A percentile compares a stretch with the other conserved stretches of the same genome.
Conservation (phyloP, 2,888 invertebrate species). For the Drosophila acutilabella region DNA sequence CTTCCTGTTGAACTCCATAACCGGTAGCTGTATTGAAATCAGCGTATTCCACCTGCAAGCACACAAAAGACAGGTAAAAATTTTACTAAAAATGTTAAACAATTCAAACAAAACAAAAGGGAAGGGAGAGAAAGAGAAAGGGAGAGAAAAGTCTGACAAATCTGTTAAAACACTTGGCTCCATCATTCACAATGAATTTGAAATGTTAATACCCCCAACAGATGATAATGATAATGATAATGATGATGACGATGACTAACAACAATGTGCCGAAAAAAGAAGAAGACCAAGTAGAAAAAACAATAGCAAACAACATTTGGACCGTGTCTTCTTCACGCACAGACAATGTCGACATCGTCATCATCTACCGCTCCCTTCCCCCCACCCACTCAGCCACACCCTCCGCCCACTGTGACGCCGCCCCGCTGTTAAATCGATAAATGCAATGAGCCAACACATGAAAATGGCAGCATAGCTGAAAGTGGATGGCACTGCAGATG, state of each 20-base stretch:
- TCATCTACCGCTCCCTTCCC: constrained; percentile 13
- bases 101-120: background rate
- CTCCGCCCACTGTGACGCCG: background rate
- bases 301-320: constrained; percentile 43
- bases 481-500: background rate
- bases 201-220: constrained; percentile 59
- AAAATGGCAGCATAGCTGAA: background rate
- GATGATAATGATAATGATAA: constrained; percentile 28
- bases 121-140: background rate
- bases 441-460: constrained; percentile 68
- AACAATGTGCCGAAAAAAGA: constrained; percentile 58
- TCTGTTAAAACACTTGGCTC: constrained; percentile 46
- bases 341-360: constrained; percentile 58
- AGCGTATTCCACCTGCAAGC: constrained; percentile 75
- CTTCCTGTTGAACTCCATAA: constrained; percentile 46
- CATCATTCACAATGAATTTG: constrained; percentile 47
- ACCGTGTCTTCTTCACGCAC: constrained; percentile 53
- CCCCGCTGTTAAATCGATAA: constrained; percentile 68
- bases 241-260: constrained; percentile 59
- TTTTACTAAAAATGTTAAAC: constrained; percentile 1
- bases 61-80: constrained; percentile 2
- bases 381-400: background rate
- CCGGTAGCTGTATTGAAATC: constrained; percentile 67
- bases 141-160: constrained; percentile 28
- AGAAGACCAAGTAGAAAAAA: constrained; percentile 23